These are phyloP conservation scores for Meiosimyza decipiens DNA, from an alignment of 2,888 invertebrate species.

Conservation along the genomic window DNA sequence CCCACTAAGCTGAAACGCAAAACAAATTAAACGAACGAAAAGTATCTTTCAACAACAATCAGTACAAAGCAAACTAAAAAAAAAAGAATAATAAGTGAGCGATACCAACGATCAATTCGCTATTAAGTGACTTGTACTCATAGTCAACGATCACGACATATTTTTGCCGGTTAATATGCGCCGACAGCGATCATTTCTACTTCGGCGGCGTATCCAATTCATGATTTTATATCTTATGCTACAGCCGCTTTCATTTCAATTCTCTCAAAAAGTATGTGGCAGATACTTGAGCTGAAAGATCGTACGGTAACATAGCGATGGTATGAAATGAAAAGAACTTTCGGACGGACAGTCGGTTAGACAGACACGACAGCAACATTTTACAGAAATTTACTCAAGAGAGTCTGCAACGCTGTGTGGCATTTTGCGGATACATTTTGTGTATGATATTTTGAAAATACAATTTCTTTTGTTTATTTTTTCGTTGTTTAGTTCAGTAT, in stretches of 20 bases:
- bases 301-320: too few species aligned
- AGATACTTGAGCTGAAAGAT: slow-evolving; percentile 5
- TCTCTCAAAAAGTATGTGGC: not conserved
- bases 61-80: too few species aligned
- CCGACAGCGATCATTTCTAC: slow-evolving; percentile 32
- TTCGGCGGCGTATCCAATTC: slow-evolving; percentile 28
- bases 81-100: too few species aligned
- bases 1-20: too few species aligned
- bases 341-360: not conserved
- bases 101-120: too few species aligned
- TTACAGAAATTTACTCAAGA: slow-evolving; percentile 26
- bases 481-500: slow-evolving; percentile 5
- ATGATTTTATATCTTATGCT: slow-evolving; percentile 22
- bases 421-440: not conserved
- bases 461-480: slow-evolving; percentile 17
- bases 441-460: slow-evolving; percentile 16
- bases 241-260: not conserved
- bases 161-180: slow-evolving; percentile 23
- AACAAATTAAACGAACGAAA: too few species aligned
- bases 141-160: slow-evolving; percentile 12
- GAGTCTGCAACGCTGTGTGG: slow-evolving; percentile 4
- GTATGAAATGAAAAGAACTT: not conserved
- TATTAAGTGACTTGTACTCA: too few species aligned
- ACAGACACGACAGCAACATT: slow-evolving; percentile 17
- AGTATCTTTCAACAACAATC: too few species aligned